A percentile compares a stretch with the other conserved stretches of the same genome.
phyloP scores from a whole-genome alignment of 2,113 vertebrate genomes.

The Sylvicapra grimmia region DNA sequence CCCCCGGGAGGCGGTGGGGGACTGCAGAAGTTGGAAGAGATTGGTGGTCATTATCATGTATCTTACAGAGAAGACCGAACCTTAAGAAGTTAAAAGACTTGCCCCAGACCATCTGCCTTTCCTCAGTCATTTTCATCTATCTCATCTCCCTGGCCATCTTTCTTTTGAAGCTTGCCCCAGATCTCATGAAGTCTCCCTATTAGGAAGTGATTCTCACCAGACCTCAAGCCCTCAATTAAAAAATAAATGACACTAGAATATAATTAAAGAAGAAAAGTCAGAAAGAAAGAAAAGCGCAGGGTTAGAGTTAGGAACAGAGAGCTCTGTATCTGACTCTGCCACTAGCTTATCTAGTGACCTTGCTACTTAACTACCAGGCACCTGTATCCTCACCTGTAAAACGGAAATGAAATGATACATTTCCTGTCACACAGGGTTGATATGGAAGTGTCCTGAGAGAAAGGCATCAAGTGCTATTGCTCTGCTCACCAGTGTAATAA shows the following conservation, averaged over 20 bases:
- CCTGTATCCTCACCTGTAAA: not conserved
- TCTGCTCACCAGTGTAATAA: not conserved
- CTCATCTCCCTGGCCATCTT: not conserved
- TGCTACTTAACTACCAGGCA: not conserved
- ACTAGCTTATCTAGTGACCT: not conserved
- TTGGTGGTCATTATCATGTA: too few relatives aligned
- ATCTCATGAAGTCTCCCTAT: not conserved
- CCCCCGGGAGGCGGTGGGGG: fast-evolving
- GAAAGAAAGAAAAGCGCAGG: not conserved
- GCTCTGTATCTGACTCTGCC: not conserved
- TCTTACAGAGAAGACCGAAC: not conserved
- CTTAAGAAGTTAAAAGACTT: not conserved
- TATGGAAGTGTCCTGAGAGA: not conserved
- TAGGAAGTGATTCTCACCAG: not conserved
- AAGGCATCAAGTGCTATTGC: not conserved
- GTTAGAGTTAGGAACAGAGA: too few relatives aligned
- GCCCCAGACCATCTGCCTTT: not conserved
- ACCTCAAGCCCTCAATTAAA: not conserved
- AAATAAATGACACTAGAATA: not conserved
- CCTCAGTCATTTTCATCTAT: not conserved
- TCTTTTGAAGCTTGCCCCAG: not conserved
- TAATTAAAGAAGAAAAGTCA: not conserved
- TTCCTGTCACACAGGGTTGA: not conserved
- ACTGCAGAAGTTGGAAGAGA: not conserved
- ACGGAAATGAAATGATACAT: not conserved